These are phyloP conservation scores for Patella ulyssiponensis DNA, from an alignment of 2,888 invertebrate species.

Conservation along the genomic window DNA sequence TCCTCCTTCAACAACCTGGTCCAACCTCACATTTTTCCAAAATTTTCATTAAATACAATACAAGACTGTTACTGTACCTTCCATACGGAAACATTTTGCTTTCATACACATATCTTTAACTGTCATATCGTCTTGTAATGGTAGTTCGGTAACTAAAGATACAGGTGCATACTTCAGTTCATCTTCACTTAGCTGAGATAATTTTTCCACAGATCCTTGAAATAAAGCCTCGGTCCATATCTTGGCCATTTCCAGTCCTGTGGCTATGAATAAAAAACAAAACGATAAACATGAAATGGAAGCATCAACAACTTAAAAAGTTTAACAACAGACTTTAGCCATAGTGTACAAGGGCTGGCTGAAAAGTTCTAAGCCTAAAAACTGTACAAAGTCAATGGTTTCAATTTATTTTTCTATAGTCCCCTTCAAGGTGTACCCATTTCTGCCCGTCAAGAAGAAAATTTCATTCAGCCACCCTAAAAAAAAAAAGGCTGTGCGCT, in stretches of 20 bases:
- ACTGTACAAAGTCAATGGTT: too few species aligned
- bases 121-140: constrained; percentile 84
- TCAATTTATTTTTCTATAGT: too few species aligned
- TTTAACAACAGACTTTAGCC: too few species aligned
- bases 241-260: constrained; percentile 78
- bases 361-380: too few species aligned
- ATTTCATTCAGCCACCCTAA: too few species aligned
- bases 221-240: constrained; percentile 69
- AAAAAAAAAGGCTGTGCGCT: too few species aligned
- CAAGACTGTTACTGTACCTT: constrained; percentile 74
- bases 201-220: constrained; percentile 68
- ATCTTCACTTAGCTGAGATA: constrained; percentile 78
- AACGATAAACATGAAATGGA: too few species aligned
- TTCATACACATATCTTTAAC: constrained; percentile 86
- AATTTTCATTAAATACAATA: not conserved
- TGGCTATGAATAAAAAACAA: constrained; percentile 75
- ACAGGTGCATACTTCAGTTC: constrained; percentile 77
- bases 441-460: too few species aligned
- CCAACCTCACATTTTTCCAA: not conserved
- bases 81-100: constrained; percentile 85
- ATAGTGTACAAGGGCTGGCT: too few species aligned
- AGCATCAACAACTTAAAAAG: too few species aligned
- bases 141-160: constrained; percentile 78
- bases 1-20: not conserved
- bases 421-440: too few species aligned